phyloP scores from a whole-genome alignment of 2,113 vertebrate genomes.

The Myocastor coypus region DNA sequence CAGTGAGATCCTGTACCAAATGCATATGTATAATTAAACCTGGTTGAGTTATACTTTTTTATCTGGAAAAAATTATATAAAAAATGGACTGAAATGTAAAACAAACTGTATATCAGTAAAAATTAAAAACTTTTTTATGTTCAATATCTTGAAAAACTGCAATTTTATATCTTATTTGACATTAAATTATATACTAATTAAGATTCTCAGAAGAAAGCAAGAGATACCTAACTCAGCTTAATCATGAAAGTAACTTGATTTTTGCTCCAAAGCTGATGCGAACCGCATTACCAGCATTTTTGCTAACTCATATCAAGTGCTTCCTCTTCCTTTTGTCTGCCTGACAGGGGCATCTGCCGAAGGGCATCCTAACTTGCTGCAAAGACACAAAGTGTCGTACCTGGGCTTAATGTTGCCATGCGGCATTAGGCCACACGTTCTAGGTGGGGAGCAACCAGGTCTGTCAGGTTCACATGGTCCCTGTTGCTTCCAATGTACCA shows the following conservation, averaged over 20 bases:
- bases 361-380: background rate
- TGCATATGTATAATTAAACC: background rate
- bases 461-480: background rate
- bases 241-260: background rate
- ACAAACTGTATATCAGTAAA: background rate
- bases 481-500: background rate
- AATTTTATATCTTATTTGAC: background rate
- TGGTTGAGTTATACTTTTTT: background rate
- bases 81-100: conserved; percentile 32
- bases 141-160: conserved; percentile 32
- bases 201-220: conserved; percentile 5
- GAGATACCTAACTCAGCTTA: background rate
- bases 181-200: background rate
- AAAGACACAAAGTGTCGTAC: background rate
- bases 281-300: background rate
- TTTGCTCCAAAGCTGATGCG: background rate
- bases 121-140: background rate
- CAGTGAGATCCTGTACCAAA: no score
- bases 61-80: background rate
- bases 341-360: background rate
- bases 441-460: background rate
- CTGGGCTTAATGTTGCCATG: background rate
- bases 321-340: background rate
- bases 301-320: background rate
- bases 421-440: background rate